Percentiles rank a stretch among this genome's conserved stretches.
These are phyloP conservation scores for Drosophila macrospina DNA, from an alignment of 2,888 invertebrate genomes.

Conservation along the genomic window DNA sequence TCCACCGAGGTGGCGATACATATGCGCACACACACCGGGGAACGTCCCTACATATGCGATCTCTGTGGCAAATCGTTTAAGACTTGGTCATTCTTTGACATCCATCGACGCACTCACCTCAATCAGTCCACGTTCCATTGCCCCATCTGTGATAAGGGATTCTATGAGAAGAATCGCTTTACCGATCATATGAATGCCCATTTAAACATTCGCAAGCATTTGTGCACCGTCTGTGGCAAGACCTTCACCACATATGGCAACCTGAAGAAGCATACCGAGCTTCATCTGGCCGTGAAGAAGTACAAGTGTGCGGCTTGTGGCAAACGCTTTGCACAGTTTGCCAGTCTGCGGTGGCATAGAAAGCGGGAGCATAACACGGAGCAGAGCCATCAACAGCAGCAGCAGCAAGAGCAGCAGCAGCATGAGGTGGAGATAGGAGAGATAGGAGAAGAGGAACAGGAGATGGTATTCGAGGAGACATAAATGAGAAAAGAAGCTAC, in stretches of 20 bases:
- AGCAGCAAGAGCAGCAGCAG: slow-evolving; percentile 1
- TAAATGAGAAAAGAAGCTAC: neutral
- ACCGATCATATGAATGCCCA: slow-evolving; percentile 83
- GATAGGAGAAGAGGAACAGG: slow-evolving; percentile 17
- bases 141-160: slow-evolving; percentile 80
- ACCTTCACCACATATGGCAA: slow-evolving; percentile 78
- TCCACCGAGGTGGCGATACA: slow-evolving; percentile 82
- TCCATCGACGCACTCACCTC: slow-evolving; percentile 77
- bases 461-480: slow-evolving; percentile 16
- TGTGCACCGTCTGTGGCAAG: slow-evolving; percentile 79
- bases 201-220: slow-evolving; percentile 80
- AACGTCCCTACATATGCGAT: slow-evolving; percentile 79
- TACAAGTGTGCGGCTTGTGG: slow-evolving; percentile 77
- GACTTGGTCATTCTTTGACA: slow-evolving; percentile 82
- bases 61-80: slow-evolving; percentile 81
- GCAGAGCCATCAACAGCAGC: slow-evolving; percentile 19
- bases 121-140: slow-evolving; percentile 81
- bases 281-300: slow-evolving; percentile 77
- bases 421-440: neutral
- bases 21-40: slow-evolving; percentile 80
- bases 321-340: slow-evolving; percentile 78
- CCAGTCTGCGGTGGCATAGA: slow-evolving; percentile 79
- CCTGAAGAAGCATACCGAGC: slow-evolving; percentile 79
- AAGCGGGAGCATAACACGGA: slow-evolving; percentile 58
- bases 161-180: slow-evolving; percentile 82